A percentile compares a stretch with the other conserved stretches of the same genome.
phyloP scores from a whole-genome alignment of 2,113 vertebrate genomes.

The Nothoprocta pentlandii region DNA sequence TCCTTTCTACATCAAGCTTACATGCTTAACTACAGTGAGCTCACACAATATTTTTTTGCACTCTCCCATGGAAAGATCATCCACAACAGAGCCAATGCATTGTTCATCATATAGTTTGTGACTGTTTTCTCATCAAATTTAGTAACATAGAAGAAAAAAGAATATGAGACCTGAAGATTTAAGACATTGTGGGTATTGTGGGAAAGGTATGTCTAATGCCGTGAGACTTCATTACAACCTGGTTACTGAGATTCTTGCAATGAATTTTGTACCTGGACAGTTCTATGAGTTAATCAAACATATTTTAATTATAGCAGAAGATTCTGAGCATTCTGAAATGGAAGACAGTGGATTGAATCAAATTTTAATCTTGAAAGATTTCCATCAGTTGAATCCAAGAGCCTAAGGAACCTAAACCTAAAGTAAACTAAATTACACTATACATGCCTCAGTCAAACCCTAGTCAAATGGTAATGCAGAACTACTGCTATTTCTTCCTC shows the following conservation, averaged over 20 bases:
- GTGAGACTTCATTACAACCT: background rate
- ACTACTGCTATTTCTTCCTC: background rate
- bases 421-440: background rate
- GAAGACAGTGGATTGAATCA: background rate
- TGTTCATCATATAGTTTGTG: background rate
- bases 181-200: background rate
- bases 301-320: background rate
- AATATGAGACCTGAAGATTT: background rate
- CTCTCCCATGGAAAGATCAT: background rate
- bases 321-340: background rate
- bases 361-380: background rate
- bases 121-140: background rate
- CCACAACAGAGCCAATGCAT: background rate
- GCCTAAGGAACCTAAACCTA: background rate
- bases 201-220: background rate
- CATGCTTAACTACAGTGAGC: background rate
- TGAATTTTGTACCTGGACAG: background rate
- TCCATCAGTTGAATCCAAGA: background rate
- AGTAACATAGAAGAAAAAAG: background rate
- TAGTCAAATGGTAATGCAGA: background rate
- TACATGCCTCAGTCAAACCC: background rate
- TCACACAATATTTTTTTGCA: rapidly evolving
- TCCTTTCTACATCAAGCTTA: background rate
- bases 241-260: background rate
- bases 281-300: background rate